A percentile compares a stretch with the other conserved stretches of the same genome.
Evolutionary conservation across 2,797 vertebrate genomes (phyloP).

Genomic region (Rhinichthys osculus): DNA sequence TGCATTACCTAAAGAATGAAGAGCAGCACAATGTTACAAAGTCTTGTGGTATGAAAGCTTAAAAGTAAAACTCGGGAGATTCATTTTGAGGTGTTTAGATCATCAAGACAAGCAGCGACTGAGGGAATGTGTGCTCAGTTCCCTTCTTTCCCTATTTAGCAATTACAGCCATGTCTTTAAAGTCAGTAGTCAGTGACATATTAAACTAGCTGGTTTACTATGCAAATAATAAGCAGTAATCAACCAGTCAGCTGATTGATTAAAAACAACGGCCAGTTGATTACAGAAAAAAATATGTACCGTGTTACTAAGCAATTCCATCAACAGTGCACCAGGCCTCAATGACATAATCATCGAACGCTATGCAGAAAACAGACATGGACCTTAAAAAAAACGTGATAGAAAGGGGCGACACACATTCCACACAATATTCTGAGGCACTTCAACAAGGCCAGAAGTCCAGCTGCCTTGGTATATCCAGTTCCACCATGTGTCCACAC

Average conservation of each 20-base stretch:
- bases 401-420: constrained; percentile 20
- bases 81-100: constrained; percentile 32
- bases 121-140: constrained; percentile 36
- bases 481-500: constrained; percentile 33
- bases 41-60: constrained; percentile 38
- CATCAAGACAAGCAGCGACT: constrained; percentile 42
- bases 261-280: constrained; percentile 1
- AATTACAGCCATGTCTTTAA: constrained; percentile 26
- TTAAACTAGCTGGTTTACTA: constrained; percentile 31
- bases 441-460: constrained; percentile 39
- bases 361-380: constrained; percentile 25
- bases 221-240: constrained; percentile 20
- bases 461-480: constrained; percentile 32
- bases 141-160: constrained; percentile 30
- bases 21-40: constrained; percentile 48
- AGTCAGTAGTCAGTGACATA: constrained; percentile 32
- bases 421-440: constrained; percentile 39
- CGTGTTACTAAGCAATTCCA: constrained; percentile 10
- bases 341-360: not conserved
- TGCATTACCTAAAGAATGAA: constrained; percentile 29
- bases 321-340: constrained; percentile 26
- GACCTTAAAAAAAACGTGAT: not conserved
- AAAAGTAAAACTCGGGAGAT: constrained; percentile 26
- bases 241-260: not conserved
- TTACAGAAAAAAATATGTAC: not conserved